Percentiles rank a stretch among this genome's conserved stretches.
These are phyloP conservation scores for Martes martes DNA, from an alignment of 2,113 vertebrate species.

Conservation along the genomic window DNA sequence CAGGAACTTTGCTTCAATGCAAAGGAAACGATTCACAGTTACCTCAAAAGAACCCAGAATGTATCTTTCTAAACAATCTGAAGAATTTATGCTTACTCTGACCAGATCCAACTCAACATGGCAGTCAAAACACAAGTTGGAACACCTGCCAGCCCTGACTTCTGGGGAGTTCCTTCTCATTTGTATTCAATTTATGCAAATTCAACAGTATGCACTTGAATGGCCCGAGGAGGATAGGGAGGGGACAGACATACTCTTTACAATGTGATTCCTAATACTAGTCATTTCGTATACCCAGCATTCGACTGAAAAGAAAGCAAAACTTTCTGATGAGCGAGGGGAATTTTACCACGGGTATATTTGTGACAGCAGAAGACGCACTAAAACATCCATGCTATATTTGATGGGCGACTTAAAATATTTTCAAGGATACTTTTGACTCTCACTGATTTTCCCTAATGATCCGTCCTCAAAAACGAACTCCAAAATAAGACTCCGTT, in stretches of 20 bases:
- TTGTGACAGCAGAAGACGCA: neutral
- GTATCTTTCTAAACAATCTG: neutral
- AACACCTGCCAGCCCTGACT: neutral
- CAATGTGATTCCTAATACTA: neutral
- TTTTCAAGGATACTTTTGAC: neutral
- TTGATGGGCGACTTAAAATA: neutral
- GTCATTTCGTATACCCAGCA: neutral
- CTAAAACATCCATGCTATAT: neutral
- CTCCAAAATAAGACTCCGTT: neutral
- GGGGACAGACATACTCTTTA: neutral
- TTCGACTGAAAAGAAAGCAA: neutral
- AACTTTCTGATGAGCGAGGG: neutral
- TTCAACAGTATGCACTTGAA: neutral
- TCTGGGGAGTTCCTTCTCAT: neutral
- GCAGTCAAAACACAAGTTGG: neutral
- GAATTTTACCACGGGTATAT: neutral
- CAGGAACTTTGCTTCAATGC: neutral
- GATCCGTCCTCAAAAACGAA: neutral
- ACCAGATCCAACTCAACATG: neutral
- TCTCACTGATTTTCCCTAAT: neutral
- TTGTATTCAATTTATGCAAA: neutral
- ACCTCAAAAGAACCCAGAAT: slow-evolving; percentile 5
- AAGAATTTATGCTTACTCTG: neutral
- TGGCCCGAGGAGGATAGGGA: neutral
- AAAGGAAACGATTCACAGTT: neutral